Base-by-base conservation (phyloP, 2,113 vertebrate species). In the Myrmecophaga tridactyla region DNA sequence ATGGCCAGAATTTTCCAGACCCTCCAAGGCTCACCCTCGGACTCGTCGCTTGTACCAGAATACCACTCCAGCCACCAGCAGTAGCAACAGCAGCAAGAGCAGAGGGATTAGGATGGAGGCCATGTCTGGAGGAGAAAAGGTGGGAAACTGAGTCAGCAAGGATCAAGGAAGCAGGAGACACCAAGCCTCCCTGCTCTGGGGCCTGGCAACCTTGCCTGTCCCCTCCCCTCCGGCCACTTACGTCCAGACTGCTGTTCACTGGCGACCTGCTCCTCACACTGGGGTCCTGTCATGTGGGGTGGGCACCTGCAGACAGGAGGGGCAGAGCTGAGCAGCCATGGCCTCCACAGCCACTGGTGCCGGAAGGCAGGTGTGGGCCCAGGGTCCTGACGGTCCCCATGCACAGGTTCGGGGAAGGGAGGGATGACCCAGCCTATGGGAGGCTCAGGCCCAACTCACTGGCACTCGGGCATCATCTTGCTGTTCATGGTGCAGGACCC, bases 1-100 rank as follows among this genome's bases (percentile, higher is more conserved):
- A 56, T 20, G 56, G 25, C 53, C 6, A 34, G 78, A 36, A 81
- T 15, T 46, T 65, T 88, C 67, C 48, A 92, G 69, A 83, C 48
- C 80, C n/a, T n/a, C 27, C 29, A 0, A 0, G 3, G 97, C 99
- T 99, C 95, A 99, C 99, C 99, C 99, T 72, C 99, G 99, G 98
- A 99, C 99, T 97, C 99, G 98, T 96, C 98, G 98, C 97, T 99
- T 99, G 97, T 99, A 99, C 99, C 99, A 99, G 96, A 99, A 98
- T 88, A 99, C 98, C 92, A 98, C 98, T 77, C 99, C 99, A 1
- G 98, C 99, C 4, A 98, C 97, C 94, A 99, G 97, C 12, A 99
- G 97, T 29, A 99, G 95, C 43, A 99, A 65, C 27, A 99, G 97
- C 56, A 99, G 97, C 95, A 99, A 92, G 12, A 99, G 97, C 89